Conservation (phyloP, 2,888 invertebrate genomes). For the Drosophila nr. medialis region DNA sequence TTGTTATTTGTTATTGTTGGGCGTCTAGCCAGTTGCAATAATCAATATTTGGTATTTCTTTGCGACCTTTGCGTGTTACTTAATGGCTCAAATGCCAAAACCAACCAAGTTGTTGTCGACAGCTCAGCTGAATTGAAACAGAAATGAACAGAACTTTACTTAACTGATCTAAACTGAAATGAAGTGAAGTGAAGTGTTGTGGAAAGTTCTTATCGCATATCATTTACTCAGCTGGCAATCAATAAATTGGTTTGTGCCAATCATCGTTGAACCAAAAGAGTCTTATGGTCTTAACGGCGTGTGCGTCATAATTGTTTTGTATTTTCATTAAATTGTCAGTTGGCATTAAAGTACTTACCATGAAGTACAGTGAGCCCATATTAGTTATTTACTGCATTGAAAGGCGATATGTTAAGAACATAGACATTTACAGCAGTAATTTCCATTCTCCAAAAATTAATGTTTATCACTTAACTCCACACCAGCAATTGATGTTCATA, state of each 20-base stretch:
- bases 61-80: constrained; percentile 71
- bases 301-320: constrained; percentile 54
- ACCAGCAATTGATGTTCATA: background rate
- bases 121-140: constrained; percentile 25
- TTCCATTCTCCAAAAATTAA: background rate
- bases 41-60: constrained; percentile 63
- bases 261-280: constrained; percentile 26
- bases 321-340: constrained; percentile 46
- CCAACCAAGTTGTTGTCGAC: constrained; percentile 35
- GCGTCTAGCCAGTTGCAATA: constrained; percentile 65
- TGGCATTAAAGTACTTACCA: constrained; percentile 13
- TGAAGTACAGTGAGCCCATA: background rate
- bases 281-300: constrained; percentile 11
- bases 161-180: constrained; percentile 8
- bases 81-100: constrained; percentile 55
- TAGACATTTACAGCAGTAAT: background rate
- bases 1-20: constrained; percentile 46
- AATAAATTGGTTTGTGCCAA: constrained; percentile 61
- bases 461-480: background rate
- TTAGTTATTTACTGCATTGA: background rate
- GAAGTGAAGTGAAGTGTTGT: constrained; percentile 26
- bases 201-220: constrained; percentile 31
- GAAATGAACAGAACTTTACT: constrained; percentile 13
- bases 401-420: background rate
- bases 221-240: constrained; percentile 58